Percentiles rank a stretch among this genome's conserved stretches.
Conservation (phyloP, 2,113 vertebrate species). For the Dryoscopus gambensis region DNA sequence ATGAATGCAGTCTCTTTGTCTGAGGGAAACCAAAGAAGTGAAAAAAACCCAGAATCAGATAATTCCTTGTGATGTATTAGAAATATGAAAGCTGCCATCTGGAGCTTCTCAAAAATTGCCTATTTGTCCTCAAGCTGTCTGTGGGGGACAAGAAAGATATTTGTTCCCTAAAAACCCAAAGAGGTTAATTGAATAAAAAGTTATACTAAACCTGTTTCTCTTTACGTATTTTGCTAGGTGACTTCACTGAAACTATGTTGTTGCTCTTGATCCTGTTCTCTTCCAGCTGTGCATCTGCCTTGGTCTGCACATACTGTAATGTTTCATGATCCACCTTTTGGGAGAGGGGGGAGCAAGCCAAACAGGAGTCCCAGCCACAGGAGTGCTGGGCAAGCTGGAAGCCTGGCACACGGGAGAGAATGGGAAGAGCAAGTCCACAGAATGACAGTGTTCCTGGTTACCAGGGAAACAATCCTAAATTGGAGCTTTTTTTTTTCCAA, state of each 20-base stretch:
- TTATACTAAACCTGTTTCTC: not conserved
- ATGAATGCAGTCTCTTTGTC: not conserved
- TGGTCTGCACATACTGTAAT: not conserved
- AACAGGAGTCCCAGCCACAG: not conserved
- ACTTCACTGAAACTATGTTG: not conserved
- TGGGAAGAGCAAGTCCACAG: conserved; percentile 15
- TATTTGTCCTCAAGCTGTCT: not conserved
- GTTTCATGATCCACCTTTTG: not conserved
- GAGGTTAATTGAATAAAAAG: not conserved
- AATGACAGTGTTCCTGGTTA: conserved; percentile 55
- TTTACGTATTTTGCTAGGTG: not conserved
- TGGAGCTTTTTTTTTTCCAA: not conserved
- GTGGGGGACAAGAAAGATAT: not conserved
- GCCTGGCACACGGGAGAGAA: not conserved
- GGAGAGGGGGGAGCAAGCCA: not conserved
- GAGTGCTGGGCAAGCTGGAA: not conserved
- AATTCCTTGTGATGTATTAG: not conserved
- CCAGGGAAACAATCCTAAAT: conserved; percentile 56
- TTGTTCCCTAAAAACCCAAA: not conserved
- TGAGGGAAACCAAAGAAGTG: not conserved
- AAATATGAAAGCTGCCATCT: not conserved
- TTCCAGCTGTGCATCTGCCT: not conserved
- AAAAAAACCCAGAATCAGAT: not conserved
- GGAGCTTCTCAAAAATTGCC: not conserved
- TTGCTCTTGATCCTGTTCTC: not conserved